Evolutionary conservation across 2,113 vertebrate genomes (phyloP).

Genomic region (Tachysurus vachellii): DNA sequence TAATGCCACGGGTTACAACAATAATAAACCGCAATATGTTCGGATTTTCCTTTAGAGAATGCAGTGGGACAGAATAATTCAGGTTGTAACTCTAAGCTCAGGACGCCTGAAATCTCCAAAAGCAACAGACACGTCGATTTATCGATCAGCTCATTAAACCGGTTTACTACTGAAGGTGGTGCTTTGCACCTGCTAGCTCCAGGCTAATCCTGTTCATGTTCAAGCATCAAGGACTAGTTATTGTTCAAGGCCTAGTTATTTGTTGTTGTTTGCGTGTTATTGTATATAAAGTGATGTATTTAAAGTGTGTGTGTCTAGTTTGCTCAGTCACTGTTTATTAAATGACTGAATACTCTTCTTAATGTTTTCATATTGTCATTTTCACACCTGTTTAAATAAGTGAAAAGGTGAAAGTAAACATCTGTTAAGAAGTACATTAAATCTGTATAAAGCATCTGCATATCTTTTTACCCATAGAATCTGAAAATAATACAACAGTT

Average conservation of each 20-base stretch:
- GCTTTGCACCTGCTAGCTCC: not conserved
- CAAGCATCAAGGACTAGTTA: not conserved
- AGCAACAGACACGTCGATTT: slow-evolving; percentile 8
- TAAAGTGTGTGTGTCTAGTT: not conserved
- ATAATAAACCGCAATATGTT: not conserved
- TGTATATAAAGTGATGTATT: not conserved
- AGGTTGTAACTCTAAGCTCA: slow-evolving; percentile 4
- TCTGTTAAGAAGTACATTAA: not conserved
- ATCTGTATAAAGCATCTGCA: not conserved
- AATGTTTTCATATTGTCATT: not conserved
- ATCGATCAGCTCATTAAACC: slow-evolving; percentile 1
- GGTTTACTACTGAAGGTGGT: not conserved
- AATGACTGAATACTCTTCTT: not conserved
- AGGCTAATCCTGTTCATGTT: not conserved
- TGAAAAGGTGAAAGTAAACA: not conserved
- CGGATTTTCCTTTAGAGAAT: not conserved
- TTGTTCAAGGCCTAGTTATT: not conserved
- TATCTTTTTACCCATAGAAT: not conserved
- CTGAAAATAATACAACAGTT: not conserved
- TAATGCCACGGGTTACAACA: not conserved
- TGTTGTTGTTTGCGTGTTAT: not conserved
- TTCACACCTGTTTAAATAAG: not conserved
- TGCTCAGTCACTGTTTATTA: not conserved
- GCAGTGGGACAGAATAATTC: not conserved
- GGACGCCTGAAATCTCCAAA: not conserved